Evolutionary conservation across 2,888 invertebrate species (phyloP).

Genomic region (Dastarcus helophoroides): DNA sequence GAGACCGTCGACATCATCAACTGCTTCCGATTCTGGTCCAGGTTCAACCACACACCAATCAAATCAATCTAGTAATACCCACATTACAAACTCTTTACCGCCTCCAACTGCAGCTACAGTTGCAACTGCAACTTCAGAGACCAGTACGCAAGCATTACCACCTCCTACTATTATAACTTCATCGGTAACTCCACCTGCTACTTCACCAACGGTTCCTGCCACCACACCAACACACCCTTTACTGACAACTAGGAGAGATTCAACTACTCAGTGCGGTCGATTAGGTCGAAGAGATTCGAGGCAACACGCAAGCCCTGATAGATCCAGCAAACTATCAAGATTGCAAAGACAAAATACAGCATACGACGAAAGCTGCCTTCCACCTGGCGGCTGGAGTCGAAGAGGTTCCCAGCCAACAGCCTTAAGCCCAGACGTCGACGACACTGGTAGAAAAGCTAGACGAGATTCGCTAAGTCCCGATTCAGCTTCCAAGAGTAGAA

Average conservation of each 20-base stretch:
- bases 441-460: slow-evolving; percentile 58
- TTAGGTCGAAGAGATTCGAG: slow-evolving; percentile 55
- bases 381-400: slow-evolving; percentile 51
- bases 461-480: slow-evolving; percentile 85
- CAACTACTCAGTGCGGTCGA: slow-evolving; percentile 71
- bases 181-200: slow-evolving; percentile 71
- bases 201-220: slow-evolving; percentile 57
- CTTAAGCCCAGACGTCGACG: slow-evolving; percentile 67
- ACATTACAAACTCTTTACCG: slow-evolving; percentile 11
- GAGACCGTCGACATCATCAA: slow-evolving; percentile 60
- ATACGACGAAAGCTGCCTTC: slow-evolving; percentile 73
- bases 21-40: slow-evolving; percentile 60
- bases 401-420: slow-evolving; percentile 73
- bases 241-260: slow-evolving; percentile 55
- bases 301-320: slow-evolving; percentile 53
- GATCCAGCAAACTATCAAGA: slow-evolving; percentile 38
- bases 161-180: slow-evolving; percentile 74
- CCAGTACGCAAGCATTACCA: slow-evolving; percentile 50
- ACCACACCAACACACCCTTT: slow-evolving; percentile 42
- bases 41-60: slow-evolving; percentile 34
- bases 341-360: slow-evolving; percentile 80
- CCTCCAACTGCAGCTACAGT: slow-evolving; percentile 14
- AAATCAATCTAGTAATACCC: slow-evolving; percentile 23
- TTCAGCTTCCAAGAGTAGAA: slow-evolving; percentile 63
- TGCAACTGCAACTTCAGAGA: slow-evolving; percentile 33